Evolutionary conservation across 2,888 invertebrate genomes (phyloP).

Genomic region (Myopa tessellatipennis): DNA sequence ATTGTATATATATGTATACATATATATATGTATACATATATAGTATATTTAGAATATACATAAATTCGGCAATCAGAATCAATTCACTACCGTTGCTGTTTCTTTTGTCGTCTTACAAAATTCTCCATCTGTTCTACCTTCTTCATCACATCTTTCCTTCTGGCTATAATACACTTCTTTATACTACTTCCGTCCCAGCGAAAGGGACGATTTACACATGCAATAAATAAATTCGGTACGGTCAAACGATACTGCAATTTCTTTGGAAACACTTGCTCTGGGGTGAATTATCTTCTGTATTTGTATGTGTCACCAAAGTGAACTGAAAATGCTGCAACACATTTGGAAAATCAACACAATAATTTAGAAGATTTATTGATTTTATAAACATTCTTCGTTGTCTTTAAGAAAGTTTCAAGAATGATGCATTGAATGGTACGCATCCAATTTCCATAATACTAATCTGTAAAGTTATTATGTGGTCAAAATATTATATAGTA

Average conservation of each 20-base stretch:
- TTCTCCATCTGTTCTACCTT: conserved; percentile 34
- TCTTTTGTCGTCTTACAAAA: conserved; percentile 39
- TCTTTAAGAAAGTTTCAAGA: too few relatives aligned
- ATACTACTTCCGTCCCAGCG: conserved; percentile 31
- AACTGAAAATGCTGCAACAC: conserved; percentile 11
- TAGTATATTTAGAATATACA: too few relatives aligned
- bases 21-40: not conserved
- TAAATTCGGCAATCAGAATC: conserved; percentile 62
- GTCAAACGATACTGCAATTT: conserved; percentile 51
- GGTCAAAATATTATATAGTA: conserved; percentile 19
- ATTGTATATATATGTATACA: not conserved
- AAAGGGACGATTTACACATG: conserved; percentile 48
- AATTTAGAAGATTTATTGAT: conserved; percentile 18
- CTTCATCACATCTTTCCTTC: conserved; percentile 12
- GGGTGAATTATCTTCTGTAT: conserved; percentile 22
- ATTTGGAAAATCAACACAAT: conserved; percentile 28
- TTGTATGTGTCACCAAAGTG: not conserved
- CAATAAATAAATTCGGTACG: conserved; percentile 55
- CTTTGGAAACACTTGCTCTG: conserved; percentile 27
- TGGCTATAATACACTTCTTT: not conserved
- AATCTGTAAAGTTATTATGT: conserved; percentile 33
- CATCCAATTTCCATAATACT: conserved; percentile 49
- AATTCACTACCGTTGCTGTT: conserved; percentile 53
- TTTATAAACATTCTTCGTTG: not conserved
- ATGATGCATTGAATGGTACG: conserved; percentile 41